These are phyloP conservation scores for Mormyrus hasselquistii DNA, from an alignment of 2,797 vertebrate genomes.

Conservation along the genomic window DNA sequence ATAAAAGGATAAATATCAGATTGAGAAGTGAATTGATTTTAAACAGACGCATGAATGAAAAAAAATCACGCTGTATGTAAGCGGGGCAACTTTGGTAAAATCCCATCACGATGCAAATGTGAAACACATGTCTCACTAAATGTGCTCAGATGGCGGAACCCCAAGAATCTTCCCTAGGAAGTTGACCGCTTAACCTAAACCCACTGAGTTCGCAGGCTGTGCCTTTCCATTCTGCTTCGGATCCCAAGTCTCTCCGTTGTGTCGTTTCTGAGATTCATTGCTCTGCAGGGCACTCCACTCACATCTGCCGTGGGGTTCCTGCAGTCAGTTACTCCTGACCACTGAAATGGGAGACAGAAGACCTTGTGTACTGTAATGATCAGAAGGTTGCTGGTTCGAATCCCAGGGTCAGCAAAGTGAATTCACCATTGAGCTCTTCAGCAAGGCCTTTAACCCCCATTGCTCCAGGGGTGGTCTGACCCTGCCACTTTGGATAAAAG, in stretches of 20 bases:
- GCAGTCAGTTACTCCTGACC: background rate
- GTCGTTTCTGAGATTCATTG: slow-evolving; percentile 55
- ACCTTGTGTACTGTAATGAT: background rate
- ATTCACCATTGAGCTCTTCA: background rate
- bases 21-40: slow-evolving; percentile 2
- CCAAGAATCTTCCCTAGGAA: slow-evolving; percentile 41
- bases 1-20: background rate
- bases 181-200: slow-evolving; percentile 41
- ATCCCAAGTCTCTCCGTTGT: slow-evolving; percentile 27
- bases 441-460: background rate
- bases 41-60: slow-evolving; percentile 28
- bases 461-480: background rate
- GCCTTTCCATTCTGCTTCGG: background rate
- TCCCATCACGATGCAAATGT: slow-evolving; percentile 56
- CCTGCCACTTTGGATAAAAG: background rate
- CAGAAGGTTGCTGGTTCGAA: background rate
- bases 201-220: slow-evolving; percentile 22
- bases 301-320: background rate
- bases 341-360: background rate
- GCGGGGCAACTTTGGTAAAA: slow-evolving; percentile 41
- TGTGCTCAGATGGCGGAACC: slow-evolving; percentile 52
- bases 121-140: slow-evolving; percentile 61
- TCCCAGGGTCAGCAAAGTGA: background rate
- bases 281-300: slow-evolving; percentile 37
- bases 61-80: slow-evolving; percentile 46